phyloP scores from a whole-genome alignment of 2,888 invertebrate species.

The Zygaena filipendulae region DNA sequence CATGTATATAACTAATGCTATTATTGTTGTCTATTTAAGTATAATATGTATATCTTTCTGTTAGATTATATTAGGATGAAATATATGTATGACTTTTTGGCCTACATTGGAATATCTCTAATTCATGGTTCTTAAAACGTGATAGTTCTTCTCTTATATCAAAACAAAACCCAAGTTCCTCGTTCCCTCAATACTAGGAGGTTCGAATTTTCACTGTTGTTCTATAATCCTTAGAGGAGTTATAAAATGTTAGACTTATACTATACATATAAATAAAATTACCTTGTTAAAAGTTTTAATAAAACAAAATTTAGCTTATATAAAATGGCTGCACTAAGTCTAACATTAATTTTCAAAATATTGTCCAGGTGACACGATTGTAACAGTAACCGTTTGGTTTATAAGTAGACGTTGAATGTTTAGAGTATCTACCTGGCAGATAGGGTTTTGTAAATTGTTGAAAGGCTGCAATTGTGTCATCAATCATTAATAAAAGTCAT shows the following conservation, averaged over 20 bases:
- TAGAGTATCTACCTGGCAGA: too few species aligned
- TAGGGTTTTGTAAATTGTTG: too few species aligned
- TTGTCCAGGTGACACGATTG: constrained; percentile 2
- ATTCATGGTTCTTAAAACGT: constrained; percentile 17
- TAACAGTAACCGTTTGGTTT: constrained; percentile 21
- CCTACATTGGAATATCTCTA: constrained; percentile 34
- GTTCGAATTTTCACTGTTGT: constrained; percentile 34
- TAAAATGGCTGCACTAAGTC: constrained; percentile 41
- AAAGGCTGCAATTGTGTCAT: too few species aligned
- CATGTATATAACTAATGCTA: constrained; percentile 28
- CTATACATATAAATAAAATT: constrained; percentile 21
- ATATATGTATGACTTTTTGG: constrained; percentile 45
- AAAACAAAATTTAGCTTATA: constrained; percentile 39
- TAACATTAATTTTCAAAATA: constrained; percentile 21
- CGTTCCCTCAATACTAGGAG: constrained; percentile 21
- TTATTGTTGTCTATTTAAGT: constrained; percentile 42
- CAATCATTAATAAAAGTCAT: too few species aligned
- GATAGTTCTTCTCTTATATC: constrained; percentile 21
- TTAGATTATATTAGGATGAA: constrained; percentile 37
- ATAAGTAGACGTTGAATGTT: too few species aligned
- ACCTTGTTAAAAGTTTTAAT: constrained; percentile 46
- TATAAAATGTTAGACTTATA: constrained; percentile 30
- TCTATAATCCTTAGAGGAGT: constrained; percentile 36
- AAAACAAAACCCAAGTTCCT: constrained; percentile 25
- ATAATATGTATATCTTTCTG: constrained; percentile 32